These are phyloP conservation scores for Sarcophaga rosellei DNA, from an alignment of 2,888 invertebrate genomes.

Conservation along the genomic window DNA sequence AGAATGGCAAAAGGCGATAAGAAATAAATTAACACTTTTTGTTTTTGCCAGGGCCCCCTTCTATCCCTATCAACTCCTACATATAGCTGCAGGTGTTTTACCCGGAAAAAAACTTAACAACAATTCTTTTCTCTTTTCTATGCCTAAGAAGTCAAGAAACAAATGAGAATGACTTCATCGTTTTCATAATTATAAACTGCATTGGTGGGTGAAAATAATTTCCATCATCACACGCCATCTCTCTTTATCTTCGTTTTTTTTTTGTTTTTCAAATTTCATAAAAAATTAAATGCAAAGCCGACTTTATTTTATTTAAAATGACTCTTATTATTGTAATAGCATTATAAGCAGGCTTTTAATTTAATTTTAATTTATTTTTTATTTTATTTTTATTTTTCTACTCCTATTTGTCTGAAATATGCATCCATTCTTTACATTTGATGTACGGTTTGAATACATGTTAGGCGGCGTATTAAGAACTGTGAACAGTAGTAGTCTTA, in stretches of 20 bases:
- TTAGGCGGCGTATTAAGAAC: neutral
- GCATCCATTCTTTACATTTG: neutral
- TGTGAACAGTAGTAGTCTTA: too few relatives aligned
- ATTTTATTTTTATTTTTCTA: neutral
- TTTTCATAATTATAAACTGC: conserved; percentile 45
- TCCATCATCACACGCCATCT: conserved; percentile 54
- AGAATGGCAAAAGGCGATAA: conserved; percentile 41
- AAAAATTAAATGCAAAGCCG: neutral
- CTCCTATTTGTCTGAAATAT: conserved; percentile 4
- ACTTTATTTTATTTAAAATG: neutral
- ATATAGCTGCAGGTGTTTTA: neutral
- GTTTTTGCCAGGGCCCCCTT: neutral
- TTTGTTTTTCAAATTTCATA: neutral
- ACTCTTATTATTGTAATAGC: neutral
- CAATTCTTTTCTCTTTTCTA: too few relatives aligned
- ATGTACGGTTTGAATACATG: conserved; percentile 39
- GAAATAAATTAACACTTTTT: conserved; percentile 66
- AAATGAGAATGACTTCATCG: neutral
- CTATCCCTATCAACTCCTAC: neutral
- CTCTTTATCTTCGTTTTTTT: neutral
- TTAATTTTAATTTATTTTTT: conserved; percentile 2
- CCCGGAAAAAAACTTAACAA: neutral
- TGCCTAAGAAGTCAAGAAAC: neutral
- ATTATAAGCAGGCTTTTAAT: neutral
- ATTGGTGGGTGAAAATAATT: conserved; percentile 55